Base-by-base conservation (phyloP, 2,888 invertebrate genomes). In the Dicycla oo region DNA sequence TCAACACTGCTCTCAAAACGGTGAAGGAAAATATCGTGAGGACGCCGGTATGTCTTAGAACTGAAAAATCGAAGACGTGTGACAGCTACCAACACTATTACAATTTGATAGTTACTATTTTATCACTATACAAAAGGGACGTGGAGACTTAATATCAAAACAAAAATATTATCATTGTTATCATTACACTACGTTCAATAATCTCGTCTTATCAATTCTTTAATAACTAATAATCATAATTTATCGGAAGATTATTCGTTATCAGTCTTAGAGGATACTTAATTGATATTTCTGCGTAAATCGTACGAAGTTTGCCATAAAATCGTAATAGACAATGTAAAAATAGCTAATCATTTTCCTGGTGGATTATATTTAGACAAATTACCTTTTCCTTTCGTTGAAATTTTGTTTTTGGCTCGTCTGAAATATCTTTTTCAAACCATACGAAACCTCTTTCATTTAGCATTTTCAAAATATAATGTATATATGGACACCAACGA, bases 221-320 rank as follows among this genome's bases (percentile, higher is more conserved):
- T 62, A 81, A 68, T 71, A 65, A 64, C 26, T 66, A 65, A 67
- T 66, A 62, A 73, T 81, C 69, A 72, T 72, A 66, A 69, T 73
- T 81, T 83, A 78, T 83, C 77, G 45, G 3, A 34, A 57, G 71
- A 81, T 83, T 65, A 76, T 70, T 71, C 7, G 30, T 61, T 78
- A 85, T 80, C 82, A 72, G 60, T 73, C 58, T 71, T 65, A 65
- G 54, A 62, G 71, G 54, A 78, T 75, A 85, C 70, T 74, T 78
- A 79, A 84, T 70, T 62, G 58, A 78, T 73, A 73, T 61, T 57
- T 78, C 68, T 68, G 20, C 15, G 73, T 64, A 82, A 72, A 72
- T 47, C 26, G 38, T 51, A 47, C 65, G 0, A 72, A 63, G 15
- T 67, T 54, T 67, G n/a, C 15, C 15, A 30, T 70, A 56, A 68